Evolutionary conservation across 2,888 invertebrate species (phyloP).

Genomic region (Pharmacophagus antenor): DNA sequence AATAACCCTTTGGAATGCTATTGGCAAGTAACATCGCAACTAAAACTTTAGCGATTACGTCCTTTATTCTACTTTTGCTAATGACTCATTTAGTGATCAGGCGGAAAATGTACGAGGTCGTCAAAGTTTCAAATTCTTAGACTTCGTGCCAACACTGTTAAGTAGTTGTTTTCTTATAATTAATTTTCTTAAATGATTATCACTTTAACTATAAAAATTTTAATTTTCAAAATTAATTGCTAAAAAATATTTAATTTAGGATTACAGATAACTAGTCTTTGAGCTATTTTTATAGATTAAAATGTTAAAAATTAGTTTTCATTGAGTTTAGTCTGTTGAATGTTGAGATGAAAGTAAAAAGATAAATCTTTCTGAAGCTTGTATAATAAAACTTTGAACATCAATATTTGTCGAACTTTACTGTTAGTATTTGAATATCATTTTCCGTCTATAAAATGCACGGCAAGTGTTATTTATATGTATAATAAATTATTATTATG

Average conservation of each 20-base stretch:
- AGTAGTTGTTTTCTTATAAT: conserved; percentile 15
- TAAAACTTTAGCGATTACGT: conserved; percentile 54
- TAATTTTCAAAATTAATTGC: not conserved
- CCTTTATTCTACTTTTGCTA: conserved; percentile 58
- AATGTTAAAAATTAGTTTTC: too few relatives aligned
- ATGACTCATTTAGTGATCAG: conserved; percentile 49
- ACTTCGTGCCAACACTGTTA: conserved; percentile 22
- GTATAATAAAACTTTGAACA: not conserved
- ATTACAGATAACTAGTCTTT: not conserved
- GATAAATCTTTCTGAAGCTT: not conserved
- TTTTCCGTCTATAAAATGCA: too few relatives aligned
- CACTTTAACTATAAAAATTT: conserved; percentile 2
- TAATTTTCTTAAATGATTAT: conserved; percentile 15
- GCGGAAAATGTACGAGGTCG: conserved; percentile 32
- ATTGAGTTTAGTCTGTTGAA: not conserved
- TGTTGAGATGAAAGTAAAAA: not conserved
- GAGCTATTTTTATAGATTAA: not conserved
- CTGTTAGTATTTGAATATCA: not conserved
- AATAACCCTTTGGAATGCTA: not conserved
- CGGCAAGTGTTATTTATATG: too few relatives aligned
- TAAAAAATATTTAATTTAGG: not conserved
- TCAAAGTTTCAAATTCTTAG: conserved; percentile 30
- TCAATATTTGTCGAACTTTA: not conserved
- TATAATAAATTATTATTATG: too few relatives aligned
- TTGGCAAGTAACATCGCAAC: conserved; percentile 22